These are phyloP conservation scores for Enhydra lutris DNA, from an alignment of 2,113 vertebrate species.

Conservation along the genomic window DNA sequence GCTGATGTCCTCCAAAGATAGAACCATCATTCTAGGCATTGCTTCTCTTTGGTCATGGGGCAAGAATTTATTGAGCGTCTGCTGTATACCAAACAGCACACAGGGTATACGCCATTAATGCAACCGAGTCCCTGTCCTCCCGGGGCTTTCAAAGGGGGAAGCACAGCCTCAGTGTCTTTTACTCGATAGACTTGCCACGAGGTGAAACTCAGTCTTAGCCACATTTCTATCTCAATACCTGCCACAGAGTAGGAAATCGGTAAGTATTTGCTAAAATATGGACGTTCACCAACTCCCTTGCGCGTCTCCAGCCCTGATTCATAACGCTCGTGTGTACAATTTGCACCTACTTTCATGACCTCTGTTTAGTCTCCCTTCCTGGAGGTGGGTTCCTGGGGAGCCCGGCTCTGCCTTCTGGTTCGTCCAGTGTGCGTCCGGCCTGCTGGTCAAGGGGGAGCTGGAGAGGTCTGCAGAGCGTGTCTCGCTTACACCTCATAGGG, in stretches of 20 bases:
- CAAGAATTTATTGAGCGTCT: background rate
- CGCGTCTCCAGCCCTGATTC: background rate
- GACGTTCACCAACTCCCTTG: accelerated
- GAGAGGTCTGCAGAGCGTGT: too few species aligned
- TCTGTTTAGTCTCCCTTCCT: background rate
- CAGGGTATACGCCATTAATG: accelerated
- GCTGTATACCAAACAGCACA: accelerated
- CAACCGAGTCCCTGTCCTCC: background rate
- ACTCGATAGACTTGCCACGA: background rate
- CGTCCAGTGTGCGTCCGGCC: too few species aligned
- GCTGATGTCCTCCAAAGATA: background rate
- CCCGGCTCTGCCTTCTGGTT: background rate
- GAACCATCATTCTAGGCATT: background rate
- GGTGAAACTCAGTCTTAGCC: background rate
- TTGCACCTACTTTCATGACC: background rate
- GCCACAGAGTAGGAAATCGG: background rate
- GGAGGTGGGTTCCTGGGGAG: background rate
- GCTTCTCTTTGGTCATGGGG: background rate
- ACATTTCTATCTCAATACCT: background rate
- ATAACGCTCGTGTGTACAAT: accelerated
- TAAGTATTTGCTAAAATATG: background rate
- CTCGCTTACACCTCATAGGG: background rate
- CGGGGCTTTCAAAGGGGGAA: too few species aligned
- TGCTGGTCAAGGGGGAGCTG: background rate
- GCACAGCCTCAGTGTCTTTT: background rate